These are phyloP conservation scores for Philopotamus ludificatus DNA, from an alignment of 1,140 invertebrate genomes.

Conservation along the genomic window DNA sequence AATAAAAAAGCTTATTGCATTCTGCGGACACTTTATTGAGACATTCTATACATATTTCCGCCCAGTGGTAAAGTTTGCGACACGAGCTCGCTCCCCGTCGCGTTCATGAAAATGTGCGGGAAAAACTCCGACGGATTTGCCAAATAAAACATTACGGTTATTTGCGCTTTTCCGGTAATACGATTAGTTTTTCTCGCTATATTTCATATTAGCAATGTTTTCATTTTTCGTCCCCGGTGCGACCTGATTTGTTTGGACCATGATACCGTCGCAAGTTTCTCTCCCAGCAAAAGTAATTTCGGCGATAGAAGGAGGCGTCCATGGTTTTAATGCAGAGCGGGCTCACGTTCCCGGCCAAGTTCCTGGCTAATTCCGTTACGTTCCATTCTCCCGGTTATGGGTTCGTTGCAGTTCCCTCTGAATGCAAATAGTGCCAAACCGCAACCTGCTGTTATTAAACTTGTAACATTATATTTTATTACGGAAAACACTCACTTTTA, in stretches of 20 bases:
- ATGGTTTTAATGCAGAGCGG: background rate
- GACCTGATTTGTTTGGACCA: background rate
- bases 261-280: background rate
- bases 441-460: background rate
- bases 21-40: too few species aligned
- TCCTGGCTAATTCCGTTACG: background rate
- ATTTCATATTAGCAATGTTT: background rate
- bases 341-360: background rate
- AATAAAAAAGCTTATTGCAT: too few species aligned
- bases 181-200: background rate
- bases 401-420: background rate
- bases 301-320: background rate
- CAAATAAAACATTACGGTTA: background rate
- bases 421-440: background rate
- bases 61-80: background rate
- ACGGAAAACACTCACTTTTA: too few species aligned
- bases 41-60: too few species aligned
- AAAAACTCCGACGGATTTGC: background rate
- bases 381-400: background rate
- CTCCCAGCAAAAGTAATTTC: background rate
- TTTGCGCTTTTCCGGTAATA: background rate
- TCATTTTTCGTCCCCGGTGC: background rate
- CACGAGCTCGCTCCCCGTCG: background rate
- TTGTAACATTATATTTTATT: background rate
- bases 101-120: background rate